phyloP scores from a whole-genome alignment of 2,113 vertebrate species.

The Clarias gariepinus region DNA sequence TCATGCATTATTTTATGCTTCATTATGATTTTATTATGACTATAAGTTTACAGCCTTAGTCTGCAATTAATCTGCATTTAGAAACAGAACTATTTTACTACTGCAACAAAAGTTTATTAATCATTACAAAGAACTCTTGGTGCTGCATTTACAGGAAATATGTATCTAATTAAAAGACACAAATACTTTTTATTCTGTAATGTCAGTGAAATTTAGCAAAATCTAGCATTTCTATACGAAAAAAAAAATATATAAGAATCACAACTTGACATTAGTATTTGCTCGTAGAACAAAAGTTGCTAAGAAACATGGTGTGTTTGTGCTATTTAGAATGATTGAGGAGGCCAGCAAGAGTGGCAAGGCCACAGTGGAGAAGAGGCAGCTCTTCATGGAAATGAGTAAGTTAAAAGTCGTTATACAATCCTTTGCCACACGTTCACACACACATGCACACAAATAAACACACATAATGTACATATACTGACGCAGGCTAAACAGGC shows the following conservation, averaged over 20 bases:
- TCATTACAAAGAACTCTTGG: neutral
- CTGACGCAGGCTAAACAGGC: neutral
- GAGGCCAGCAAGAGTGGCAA: constrained; percentile 92
- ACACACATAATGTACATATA: neutral
- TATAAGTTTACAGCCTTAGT: neutral
- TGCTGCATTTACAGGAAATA: neutral
- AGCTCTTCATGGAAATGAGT: constrained; percentile 99
- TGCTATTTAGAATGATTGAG: constrained; percentile 91
- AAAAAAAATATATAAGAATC: neutral
- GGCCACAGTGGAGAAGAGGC: constrained; percentile 96
- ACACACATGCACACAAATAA: neutral
- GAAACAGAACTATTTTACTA: neutral
- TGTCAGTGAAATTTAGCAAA: neutral
- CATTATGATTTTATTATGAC: neutral
- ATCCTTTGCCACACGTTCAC: neutral
- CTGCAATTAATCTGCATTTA: neutral
- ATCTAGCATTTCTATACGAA: neutral
- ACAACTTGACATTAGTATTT: neutral
- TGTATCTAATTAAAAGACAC: neutral
- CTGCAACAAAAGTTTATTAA: neutral
- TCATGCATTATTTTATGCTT: neutral
- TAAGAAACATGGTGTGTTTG: constrained; percentile 46
- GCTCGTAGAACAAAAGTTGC: neutral
- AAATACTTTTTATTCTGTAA: neutral
- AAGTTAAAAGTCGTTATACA: constrained; percentile 70